Evolutionary conservation across 2,888 invertebrate species (phyloP), one percentile per base, ranked within the genome.

Genomic region (Galerucella calmariensis): DNA sequence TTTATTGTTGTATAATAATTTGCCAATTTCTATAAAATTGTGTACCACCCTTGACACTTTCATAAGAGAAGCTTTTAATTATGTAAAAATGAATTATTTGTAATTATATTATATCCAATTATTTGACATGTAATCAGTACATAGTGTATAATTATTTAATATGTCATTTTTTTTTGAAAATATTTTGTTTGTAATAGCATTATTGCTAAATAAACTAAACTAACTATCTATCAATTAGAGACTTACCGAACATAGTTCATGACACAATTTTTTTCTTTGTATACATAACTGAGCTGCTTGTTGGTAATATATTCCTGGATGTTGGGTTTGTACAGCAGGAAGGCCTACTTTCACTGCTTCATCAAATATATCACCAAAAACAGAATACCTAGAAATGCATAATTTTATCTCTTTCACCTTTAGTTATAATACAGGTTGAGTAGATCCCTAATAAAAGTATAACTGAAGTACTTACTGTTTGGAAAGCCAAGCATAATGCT

Each of bases 301-400:
- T 83, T 97, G 96, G 85, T 95, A 98, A 88, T 98, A 98, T 86
- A 97, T 95, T 5, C 99, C 99, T 4, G 99, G 99, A 89, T 99
- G 98, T 84, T 98, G 97, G 0, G 97, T 97, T 87, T 98, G 97
- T 74, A 97, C 93, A 2, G 98, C 97, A 1, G 97, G 95, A 76
- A 98, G 90, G 5, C 98, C 98, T 80, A 94, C 91, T 81, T 94
- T 92, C 44, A 98, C 97, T 16, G 98, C 98, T 87, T 97, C 96
- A 88, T 97, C 97, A 90, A 99, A 99, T 76, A 98, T 90, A 84
- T 98, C 97, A 58, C 96, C 99, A 90, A 99, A 99, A 75, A 93
- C 90, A 85, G 91, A 91, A 83, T 92, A 90, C 78, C 91, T 91
- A 79, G 75, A 79, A 76, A 41, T 41, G 6, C 2, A 35, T 35